phyloP scores from a whole-genome alignment of 2,888 invertebrate genomes.

The Agriopis leucophaearia region DNA sequence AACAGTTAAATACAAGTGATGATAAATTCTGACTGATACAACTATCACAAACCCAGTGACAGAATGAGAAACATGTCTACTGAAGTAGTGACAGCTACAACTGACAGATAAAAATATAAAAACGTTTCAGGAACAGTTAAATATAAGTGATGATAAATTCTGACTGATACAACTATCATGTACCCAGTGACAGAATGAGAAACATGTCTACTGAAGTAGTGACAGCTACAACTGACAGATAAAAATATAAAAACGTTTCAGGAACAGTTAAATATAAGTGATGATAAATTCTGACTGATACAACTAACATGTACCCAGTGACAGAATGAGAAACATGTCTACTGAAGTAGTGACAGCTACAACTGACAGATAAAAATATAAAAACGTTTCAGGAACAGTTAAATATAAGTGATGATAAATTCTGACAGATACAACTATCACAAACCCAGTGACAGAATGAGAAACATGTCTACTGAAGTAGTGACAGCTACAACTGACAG shows the following conservation, averaged over 20 bases:
- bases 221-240: constrained; percentile 33
- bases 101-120: constrained; percentile 2
- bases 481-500: constrained; percentile 24
- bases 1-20: background rate
- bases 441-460: constrained; percentile 36
- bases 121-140: too few relatives aligned
- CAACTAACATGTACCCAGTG: constrained; percentile 30
- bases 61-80: constrained; percentile 42
- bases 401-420: constrained; percentile 38
- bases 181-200: constrained; percentile 38
- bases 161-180: constrained; percentile 28
- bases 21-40: background rate
- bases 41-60: constrained; percentile 39
- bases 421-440: constrained; percentile 1
- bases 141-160: background rate
- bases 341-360: constrained; percentile 30
- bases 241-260: background rate
- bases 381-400: constrained; percentile 33
- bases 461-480: constrained; percentile 22
- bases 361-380: constrained; percentile 9
- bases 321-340: constrained; percentile 32
- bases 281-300: constrained; percentile 9
- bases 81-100: constrained; percentile 35
- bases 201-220: constrained; percentile 46
- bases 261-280: background rate